Base-by-base conservation (phyloP, 2,797 vertebrate genomes). In the Leptodactylus fallax region DNA sequence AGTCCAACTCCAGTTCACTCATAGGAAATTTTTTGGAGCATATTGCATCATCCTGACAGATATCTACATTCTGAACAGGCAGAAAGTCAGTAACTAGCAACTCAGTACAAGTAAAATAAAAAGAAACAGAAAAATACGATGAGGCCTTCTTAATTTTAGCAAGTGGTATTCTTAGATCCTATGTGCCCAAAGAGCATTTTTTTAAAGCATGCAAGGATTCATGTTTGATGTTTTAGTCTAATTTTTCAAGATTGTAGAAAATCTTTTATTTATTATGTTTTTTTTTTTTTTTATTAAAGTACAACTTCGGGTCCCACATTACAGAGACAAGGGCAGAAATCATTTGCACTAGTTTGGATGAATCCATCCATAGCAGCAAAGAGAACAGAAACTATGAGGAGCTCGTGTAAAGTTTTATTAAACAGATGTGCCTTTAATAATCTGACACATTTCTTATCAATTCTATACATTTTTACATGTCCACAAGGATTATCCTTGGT, bases 21-120 rank as follows among this genome's bases (percentile, higher is more conserved):
- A 23, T 61, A 85, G 25, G 71, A 76, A 23, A 23, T 47, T 16
- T 85, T 51, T 60, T 16, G 5, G 7, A 49, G 83, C 56, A 63
- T 16, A 63, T 36, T 60, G 19, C 55, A 84, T 84, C 83, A 85
- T 63, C 82, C 27, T 55, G 49, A 53, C 45, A 55, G 58, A 51
- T 81, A 67, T 72, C 82, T 60, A 21, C 13, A 76, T 84, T 74
- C 83, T 14, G 45, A 51, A 51, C 21, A 77, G 45, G 23, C n/a
- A 77, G 14, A 85, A 77, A 77, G 36, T n/a, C 60, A 67, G 61
- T 51, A 49, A 27, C 58, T 23, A 74, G 2, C 21, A 12, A 10
- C 83, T 49, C 19, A 49, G 1, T 6, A 51, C 19, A 51, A 21
- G 45, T 11, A 74, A 51, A 69, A 65, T 9, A 45, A 36, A 23